Conservation (phyloP, 2,113 vertebrate species). For the Otus sunia region DNA sequence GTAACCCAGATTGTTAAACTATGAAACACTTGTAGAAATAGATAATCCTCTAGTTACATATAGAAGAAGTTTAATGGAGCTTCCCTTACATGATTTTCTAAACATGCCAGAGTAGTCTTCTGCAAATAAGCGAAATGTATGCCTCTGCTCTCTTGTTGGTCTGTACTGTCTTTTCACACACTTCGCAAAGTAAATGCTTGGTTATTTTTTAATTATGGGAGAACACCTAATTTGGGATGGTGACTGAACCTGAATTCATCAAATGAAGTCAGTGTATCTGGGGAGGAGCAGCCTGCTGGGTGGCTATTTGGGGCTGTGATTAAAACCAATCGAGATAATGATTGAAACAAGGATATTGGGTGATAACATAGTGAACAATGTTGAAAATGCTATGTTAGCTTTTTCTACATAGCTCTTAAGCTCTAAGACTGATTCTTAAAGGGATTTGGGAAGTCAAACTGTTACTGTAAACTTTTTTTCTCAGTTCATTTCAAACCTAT, state of each 20-base stretch:
- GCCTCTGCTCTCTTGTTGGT: not conserved
- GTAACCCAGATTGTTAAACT: not conserved
- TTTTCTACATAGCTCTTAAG: not conserved
- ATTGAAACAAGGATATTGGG: not conserved
- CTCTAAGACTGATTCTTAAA: not conserved
- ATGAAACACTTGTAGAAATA: not conserved
- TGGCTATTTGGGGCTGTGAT: not conserved
- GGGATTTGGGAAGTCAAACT: not conserved
- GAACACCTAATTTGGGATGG: not conserved
- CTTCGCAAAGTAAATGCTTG: not conserved
- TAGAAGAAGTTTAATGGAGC: not conserved
- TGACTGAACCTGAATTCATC: not conserved
- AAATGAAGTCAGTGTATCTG: not conserved
- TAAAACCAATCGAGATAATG: accelerated
- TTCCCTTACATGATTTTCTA: not conserved
- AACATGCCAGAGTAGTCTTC: not conserved
- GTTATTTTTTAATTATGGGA: not conserved
- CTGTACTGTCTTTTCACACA: no score
- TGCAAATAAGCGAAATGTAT: not conserved
- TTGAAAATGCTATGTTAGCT: not conserved
- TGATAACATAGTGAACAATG: not conserved
- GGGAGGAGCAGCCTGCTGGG: not conserved
- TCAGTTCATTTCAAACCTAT: not conserved
- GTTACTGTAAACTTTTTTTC: not conserved
- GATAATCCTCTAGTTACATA: not conserved